phyloP scores from a whole-genome alignment of 2,797 vertebrate species.

The Onychomys leucogaster region DNA sequence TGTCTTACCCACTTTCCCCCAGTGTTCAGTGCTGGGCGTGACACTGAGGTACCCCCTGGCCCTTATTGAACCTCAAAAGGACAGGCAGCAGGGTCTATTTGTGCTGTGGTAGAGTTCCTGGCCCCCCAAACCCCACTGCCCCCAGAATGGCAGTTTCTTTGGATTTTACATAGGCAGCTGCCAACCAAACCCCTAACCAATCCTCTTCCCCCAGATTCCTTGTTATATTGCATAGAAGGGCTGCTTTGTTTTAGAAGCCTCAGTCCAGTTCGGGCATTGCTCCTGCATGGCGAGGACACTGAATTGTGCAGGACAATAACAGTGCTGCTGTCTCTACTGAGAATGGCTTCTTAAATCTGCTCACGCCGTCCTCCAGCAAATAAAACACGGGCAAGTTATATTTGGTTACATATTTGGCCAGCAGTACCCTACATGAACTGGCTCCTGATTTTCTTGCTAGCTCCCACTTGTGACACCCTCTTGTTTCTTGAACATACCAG shows the following conservation, averaged over 20 bases:
- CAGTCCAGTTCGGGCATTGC: neutral
- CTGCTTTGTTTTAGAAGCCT: conserved; percentile 4
- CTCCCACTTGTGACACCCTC: neutral
- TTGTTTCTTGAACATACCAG: neutral
- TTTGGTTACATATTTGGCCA: neutral
- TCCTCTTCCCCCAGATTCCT: neutral
- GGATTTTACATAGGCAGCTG: neutral
- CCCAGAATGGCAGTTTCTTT: neutral
- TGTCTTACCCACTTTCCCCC: neutral
- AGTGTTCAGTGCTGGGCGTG: neutral
- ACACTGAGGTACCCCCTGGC: fast-evolving
- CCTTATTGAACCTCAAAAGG: fast-evolving
- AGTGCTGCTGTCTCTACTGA: neutral
- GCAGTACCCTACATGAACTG: neutral
- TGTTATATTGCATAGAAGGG: neutral
- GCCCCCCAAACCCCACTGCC: fast-evolving
- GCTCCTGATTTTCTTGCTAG: neutral
- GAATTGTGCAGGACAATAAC: neutral
- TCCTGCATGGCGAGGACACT: neutral
- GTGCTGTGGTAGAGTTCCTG: neutral
- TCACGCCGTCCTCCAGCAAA: neutral
- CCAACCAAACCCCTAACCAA: neutral
- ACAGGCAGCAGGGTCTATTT: fast-evolving
- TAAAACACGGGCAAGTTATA: neutral
- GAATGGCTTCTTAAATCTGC: conserved; percentile 4